phyloP scores from a whole-genome alignment of 2,797 vertebrate genomes.

The Chloroceryle inda region DNA sequence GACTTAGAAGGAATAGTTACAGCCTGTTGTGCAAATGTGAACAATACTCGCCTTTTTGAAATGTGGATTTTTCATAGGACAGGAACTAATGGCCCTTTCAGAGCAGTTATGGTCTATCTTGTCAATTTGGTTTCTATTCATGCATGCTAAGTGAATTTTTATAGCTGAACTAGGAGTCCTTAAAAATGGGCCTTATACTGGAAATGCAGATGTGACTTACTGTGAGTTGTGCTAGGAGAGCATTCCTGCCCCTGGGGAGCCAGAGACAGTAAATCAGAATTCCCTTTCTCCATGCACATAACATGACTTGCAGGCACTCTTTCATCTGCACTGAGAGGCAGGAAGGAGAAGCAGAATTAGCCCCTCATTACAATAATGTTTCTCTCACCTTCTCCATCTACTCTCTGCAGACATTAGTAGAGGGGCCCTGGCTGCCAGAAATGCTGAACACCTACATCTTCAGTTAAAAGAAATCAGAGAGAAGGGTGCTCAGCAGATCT shows the following conservation, averaged over 20 bases:
- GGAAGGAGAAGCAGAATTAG: slow-evolving; percentile 60
- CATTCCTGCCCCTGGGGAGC: slow-evolving; percentile 45
- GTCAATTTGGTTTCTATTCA: slow-evolving; percentile 65
- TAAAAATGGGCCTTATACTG: slow-evolving; percentile 63
- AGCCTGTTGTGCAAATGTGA: slow-evolving; percentile 55
- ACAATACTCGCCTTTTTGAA: slow-evolving; percentile 33
- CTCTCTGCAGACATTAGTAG: slow-evolving; percentile 46
- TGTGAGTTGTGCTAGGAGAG: slow-evolving; percentile 30
- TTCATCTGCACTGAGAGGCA: slow-evolving; percentile 51
- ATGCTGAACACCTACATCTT: slow-evolving; percentile 14
- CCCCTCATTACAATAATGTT: slow-evolving; percentile 60
- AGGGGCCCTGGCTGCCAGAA: slow-evolving; percentile 5
- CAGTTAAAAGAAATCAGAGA: slow-evolving; percentile 22
- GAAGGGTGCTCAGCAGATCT: not conserved
- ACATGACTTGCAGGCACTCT: slow-evolving; percentile 25
- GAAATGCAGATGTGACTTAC: slow-evolving; percentile 46
- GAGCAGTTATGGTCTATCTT: slow-evolving; percentile 60
- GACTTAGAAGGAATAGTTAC: slow-evolving; percentile 38
- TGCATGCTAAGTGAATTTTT: slow-evolving; percentile 68
- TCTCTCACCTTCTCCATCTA: slow-evolving; percentile 45
- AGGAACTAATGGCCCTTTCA: slow-evolving; percentile 66
- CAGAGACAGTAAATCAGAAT: slow-evolving; percentile 46
- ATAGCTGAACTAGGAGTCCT: slow-evolving; percentile 62
- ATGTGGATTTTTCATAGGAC: not conserved
- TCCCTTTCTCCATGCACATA: not conserved